Base-by-base conservation (phyloP, 2,113 vertebrate genomes). In the Regulus satrapa region DNA sequence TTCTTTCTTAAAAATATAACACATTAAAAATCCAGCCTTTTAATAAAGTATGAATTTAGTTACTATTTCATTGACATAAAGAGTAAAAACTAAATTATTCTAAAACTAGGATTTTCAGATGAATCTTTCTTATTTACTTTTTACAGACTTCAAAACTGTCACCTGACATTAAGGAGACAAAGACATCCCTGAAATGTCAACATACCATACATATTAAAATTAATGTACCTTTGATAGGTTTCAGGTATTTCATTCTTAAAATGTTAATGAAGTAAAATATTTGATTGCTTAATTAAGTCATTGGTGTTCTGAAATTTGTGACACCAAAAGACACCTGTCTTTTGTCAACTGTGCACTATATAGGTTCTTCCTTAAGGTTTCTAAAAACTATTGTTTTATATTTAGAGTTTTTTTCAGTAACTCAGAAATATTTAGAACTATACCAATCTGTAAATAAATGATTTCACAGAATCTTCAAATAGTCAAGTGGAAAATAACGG, bases 401-500 rank as follows among this genome's bases (percentile, higher is more conserved):
- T 75, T 96, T 93, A 88, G 86, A 92, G 52, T 8, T 86, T 66
- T 93, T 94, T 94, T 90, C 78, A 89, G 23, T 72, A 61, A 66
- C 63, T 75, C 38, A 64, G 78, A 94, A 96, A 58, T 85, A 72
- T 43, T 71, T 87, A 96, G 41, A 56, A 75, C 55, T 92, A n/a
- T n/a, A n/a, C 62, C 88, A 41, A 77, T 73, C 84, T 94, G 59
- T 38, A 90, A 97, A 81, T 28, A 95, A 94, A 83, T 14, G 3
- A 71, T 54, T 69, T 83, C 69, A 79, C 28, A 81, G 49, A 96
- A 92, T 93, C 85, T 68, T 89, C 66, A 36, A 79, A 93, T 61
- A 96, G 91, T 94, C 88, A 95, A 95, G 76, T 85, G 88, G 90
- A 92, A 95, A 96, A 86, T 66, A 74, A 90, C 92, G 76, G n/a